Evolutionary conservation across 2,888 invertebrate species (phyloP).

Genomic region (Stenurella melanura): DNA sequence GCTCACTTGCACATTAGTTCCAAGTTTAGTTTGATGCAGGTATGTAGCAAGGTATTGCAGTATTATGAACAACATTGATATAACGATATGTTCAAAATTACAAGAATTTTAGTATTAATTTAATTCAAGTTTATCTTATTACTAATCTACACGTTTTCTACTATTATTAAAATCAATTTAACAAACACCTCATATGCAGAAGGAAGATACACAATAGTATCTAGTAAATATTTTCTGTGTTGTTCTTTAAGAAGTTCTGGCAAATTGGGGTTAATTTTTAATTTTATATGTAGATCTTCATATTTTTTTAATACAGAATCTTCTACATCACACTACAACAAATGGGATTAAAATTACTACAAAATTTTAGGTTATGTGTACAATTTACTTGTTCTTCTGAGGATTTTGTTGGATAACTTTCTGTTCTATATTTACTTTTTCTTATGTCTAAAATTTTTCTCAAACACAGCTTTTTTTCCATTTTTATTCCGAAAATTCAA

Average conservation of each 20-base stretch:
- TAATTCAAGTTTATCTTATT: neutral
- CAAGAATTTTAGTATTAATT: neutral
- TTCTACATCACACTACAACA: slow-evolving; percentile 77
- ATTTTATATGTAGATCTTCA: slow-evolving; percentile 73
- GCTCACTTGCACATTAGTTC: too few species aligned
- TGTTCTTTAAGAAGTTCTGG: slow-evolving; percentile 79
- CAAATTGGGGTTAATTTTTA: slow-evolving; percentile 76
- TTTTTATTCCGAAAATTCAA: slow-evolving; percentile 28
- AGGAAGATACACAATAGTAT: slow-evolving; percentile 81
- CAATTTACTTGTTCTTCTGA: slow-evolving; percentile 78
- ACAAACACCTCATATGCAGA: slow-evolving; percentile 75
- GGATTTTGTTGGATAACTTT: slow-evolving; percentile 77
- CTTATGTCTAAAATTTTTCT: slow-evolving; percentile 65
- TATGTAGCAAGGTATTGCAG: too few species aligned
- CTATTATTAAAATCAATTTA: slow-evolving; percentile 8
- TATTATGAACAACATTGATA: too few species aligned
- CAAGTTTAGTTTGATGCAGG: too few species aligned
- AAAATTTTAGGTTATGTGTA: slow-evolving; percentile 43
- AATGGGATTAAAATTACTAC: slow-evolving; percentile 45
- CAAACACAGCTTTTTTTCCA: slow-evolving; percentile 53
- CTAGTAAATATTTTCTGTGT: slow-evolving; percentile 81
- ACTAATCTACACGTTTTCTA: neutral
- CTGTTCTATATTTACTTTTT: slow-evolving; percentile 76
- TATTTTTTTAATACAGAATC: slow-evolving; percentile 75
- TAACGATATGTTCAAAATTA: neutral